Conservation (phyloP, 2,113 vertebrate species). For the Euleptes europaea region DNA sequence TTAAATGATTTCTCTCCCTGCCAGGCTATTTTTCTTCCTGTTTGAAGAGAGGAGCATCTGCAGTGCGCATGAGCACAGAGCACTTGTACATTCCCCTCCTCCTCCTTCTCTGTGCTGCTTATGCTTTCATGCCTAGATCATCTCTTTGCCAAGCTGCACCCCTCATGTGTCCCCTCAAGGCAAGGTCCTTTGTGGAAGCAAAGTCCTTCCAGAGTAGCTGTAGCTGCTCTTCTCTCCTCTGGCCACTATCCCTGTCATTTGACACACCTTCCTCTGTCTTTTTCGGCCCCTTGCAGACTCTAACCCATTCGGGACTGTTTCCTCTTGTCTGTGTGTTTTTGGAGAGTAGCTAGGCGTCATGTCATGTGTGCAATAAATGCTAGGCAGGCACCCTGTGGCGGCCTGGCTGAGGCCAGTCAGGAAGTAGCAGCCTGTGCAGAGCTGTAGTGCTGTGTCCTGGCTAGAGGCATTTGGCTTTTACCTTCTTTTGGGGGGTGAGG, state of each 20-base stretch:
- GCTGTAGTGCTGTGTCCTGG: not conserved
- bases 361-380: not conserved
- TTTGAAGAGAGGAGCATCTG: not conserved
- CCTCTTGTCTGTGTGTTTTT: no score
- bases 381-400: not conserved
- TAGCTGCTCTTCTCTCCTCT: not conserved
- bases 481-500: not conserved
- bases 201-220: not conserved
- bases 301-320: not conserved
- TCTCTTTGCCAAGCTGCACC: no score
- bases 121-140: no score
- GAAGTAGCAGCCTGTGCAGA: not conserved
- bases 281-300: no score
- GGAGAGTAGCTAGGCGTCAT: no score
- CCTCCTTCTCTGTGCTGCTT: not conserved
- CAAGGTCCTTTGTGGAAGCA: no score
- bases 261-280: not conserved
- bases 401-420: not conserved
- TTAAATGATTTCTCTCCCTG: not conserved
- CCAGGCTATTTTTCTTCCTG: not conserved
- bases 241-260: no score
- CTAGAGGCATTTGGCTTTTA: not conserved
- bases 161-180: no score
- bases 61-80: not conserved
- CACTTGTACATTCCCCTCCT: not conserved